These are phyloP conservation scores for Ophion ellenae DNA, from an alignment of 2,888 invertebrate species.

Conservation along the genomic window DNA sequence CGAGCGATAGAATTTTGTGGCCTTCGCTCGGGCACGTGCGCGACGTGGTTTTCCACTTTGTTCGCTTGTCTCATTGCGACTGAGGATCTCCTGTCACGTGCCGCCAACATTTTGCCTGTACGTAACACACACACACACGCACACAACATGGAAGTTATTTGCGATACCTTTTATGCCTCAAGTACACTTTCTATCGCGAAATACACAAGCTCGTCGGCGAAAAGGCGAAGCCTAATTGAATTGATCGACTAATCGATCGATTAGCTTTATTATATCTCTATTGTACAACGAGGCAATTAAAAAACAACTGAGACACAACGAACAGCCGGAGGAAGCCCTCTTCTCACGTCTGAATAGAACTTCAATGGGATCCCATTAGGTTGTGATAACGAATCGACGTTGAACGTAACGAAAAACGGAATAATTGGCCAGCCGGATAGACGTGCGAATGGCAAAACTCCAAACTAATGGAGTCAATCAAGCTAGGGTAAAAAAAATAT, in stretches of 20 bases:
- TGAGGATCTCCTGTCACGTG: constrained; percentile 55
- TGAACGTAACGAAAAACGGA: no score
- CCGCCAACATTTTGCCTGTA: constrained; percentile 26
- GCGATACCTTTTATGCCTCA: not conserved
- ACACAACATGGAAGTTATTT: not conserved
- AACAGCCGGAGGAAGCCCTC: no score
- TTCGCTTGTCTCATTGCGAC: constrained; percentile 43
- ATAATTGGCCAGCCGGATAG: no score
- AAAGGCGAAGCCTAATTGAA: not conserved
- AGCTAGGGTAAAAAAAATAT: no score
- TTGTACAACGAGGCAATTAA: no score
- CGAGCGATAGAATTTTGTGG: constrained; percentile 41
- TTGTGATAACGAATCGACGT: no score
- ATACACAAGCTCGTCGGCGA: not conserved
- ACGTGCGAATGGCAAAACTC: no score
- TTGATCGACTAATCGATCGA: not conserved
- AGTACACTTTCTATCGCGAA: not conserved
- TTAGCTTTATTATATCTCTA: no score
- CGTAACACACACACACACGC: not conserved
- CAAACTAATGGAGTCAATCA: no score
- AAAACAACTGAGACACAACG: no score
- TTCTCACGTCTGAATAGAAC: no score
- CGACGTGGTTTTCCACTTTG: constrained; percentile 61
- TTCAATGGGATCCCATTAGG: no score
- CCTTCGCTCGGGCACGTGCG: constrained; percentile 64